Evolutionary conservation across 2,888 invertebrate genomes (phyloP), one percentile per base, ranked within the genome.

Genomic region (Crematogaster levior): DNA sequence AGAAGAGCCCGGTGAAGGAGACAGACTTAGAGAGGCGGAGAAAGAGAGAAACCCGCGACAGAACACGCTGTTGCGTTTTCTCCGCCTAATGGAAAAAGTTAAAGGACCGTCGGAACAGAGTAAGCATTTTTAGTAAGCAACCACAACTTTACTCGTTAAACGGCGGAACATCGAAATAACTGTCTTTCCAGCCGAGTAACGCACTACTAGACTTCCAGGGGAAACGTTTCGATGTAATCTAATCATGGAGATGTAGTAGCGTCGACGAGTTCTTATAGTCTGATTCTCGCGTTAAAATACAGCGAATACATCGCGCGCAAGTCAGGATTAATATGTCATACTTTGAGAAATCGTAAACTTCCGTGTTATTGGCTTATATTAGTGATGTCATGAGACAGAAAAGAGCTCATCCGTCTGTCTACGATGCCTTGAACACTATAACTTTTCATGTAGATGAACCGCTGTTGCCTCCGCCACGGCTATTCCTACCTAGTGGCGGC

Each of bases 51-150:
- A 66, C 15, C 24, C 37, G 43, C 56, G 48, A 18, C 61, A 70
- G 70, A 77, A 80, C 82, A 77, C 66, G 66, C 77, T 70, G 75
- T 77, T 80, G 74, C 75, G 51, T 79, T 75, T 77, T 66, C 66
- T 63, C 70, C 21, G 65, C 66, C 48, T 82, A 85, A 83, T 83
- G 83, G 82, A 86, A 86, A 85, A 85, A 85, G 85, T 85, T 85
- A 82, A 82, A 81, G 70, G 70, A 72, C 61, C 61, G 81, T 48
- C 53, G 61, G 27, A 37, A 40, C 73, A 66, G 66, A 68, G 66
- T 27, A 43, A 53, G 53, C 43, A 77, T 84, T 72, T 77, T 75
- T 73, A 74, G 56, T 77, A 83, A 86, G 74, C 79, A 70, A 77
- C 51, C 73, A 43, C 66, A 82, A 83, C 83, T 86, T 85, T 85